These are phyloP conservation scores for Craterocephalus amniculus DNA, from an alignment of 2,797 vertebrate species.

Conservation along the genomic window DNA sequence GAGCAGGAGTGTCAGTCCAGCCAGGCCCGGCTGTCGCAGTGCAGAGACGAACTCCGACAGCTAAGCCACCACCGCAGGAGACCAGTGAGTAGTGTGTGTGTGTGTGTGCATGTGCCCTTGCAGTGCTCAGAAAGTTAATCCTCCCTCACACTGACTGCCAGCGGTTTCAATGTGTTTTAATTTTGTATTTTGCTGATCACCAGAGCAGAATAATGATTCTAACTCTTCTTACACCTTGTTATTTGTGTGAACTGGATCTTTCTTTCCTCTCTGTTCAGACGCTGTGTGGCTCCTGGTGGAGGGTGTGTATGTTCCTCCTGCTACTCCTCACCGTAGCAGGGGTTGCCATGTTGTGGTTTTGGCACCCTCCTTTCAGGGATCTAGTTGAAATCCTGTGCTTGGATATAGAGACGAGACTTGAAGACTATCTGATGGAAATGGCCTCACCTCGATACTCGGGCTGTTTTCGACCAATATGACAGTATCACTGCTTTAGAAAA, in stretches of 20 bases:
- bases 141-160: not conserved
- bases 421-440: constrained; percentile 77
- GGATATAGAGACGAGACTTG: constrained; percentile 67
- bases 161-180: not conserved
- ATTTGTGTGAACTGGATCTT: not conserved
- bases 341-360: constrained; percentile 72
- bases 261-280: constrained; percentile 53
- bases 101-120: constrained; percentile 21
- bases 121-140: not conserved
- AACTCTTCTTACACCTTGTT: not conserved
- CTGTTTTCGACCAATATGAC: constrained; percentile 83
- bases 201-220: not conserved
- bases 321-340: constrained; percentile 56
- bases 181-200: constrained; percentile 5
- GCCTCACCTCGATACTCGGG: constrained; percentile 64
- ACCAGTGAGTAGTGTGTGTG: constrained; percentile 51
- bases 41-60: constrained; percentile 86
- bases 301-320: constrained; percentile 61
- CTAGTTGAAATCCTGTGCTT: constrained; percentile 73
- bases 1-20: constrained; percentile 88
- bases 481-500: not conserved
- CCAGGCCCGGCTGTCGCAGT: constrained; percentile 86
- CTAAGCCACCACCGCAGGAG: constrained; percentile 69
- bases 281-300: constrained; percentile 64
- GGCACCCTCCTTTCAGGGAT: constrained; percentile 79